phyloP scores from a whole-genome alignment of 2,888 invertebrate genomes.

The Peribatodes rhomboidaria region DNA sequence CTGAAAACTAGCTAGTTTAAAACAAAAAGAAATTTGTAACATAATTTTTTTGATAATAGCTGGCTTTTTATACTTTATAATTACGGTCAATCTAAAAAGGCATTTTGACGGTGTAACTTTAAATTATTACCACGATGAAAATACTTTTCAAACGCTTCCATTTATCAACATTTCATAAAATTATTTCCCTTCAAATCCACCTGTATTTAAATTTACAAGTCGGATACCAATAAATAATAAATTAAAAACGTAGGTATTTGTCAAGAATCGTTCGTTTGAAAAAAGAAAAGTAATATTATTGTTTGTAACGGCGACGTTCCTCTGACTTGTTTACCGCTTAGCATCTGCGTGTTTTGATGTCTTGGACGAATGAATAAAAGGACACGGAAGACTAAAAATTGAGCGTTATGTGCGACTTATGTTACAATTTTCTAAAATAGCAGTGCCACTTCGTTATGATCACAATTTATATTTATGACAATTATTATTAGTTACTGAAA shows the following conservation, averaged over 20 bases:
- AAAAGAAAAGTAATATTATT: constrained; percentile 40
- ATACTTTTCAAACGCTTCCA: no score
- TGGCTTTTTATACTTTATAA: no score
- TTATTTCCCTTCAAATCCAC: constrained; percentile 33
- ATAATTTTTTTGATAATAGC: no score
- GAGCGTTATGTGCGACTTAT: background rate
- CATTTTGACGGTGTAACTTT: no score
- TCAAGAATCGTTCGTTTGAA: constrained; percentile 28
- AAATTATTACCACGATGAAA: no score
- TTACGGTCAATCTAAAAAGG: no score
- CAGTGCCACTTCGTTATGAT: no score
- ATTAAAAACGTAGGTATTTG: constrained; percentile 32
- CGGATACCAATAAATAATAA: constrained; percentile 37
- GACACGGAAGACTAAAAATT: background rate
- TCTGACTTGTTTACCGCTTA: constrained; percentile 42
- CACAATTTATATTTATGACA: no score
- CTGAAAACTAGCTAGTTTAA: no score
- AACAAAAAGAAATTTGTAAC: no score
- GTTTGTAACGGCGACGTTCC: constrained; percentile 43
- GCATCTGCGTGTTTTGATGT: constrained; percentile 40
- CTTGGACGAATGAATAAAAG: background rate
- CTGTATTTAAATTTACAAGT: constrained; percentile 24
- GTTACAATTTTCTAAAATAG: no score
- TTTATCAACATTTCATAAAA: constrained; percentile 14
- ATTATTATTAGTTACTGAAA: no score